Conservation (phyloP, 1,140 invertebrate species). For the Campodea augens region DNA sequence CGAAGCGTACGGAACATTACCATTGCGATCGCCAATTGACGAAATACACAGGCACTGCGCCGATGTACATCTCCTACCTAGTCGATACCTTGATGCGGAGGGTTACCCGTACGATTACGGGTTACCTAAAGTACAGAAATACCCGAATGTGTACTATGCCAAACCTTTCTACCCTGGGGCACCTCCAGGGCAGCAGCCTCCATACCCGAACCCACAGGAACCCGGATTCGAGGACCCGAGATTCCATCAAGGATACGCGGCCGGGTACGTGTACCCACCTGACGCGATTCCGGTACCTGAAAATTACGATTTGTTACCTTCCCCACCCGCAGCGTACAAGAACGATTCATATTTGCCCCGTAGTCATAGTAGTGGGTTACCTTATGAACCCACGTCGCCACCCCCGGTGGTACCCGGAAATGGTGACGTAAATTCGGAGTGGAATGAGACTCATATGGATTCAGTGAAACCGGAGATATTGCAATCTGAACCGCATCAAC, state of each 20-base stretch:
- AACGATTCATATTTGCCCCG: conserved; percentile 1
- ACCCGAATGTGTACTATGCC: conserved; percentile 22
- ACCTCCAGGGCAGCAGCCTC: conserved; percentile 21
- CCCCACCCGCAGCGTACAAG: conserved; percentile 32
- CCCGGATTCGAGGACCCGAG: conserved; percentile 38
- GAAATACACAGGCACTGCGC: conserved; percentile 28
- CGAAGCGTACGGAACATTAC: background rate
- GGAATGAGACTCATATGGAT: background rate
- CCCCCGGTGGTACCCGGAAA: background rate
- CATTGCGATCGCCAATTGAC: conserved; percentile 9
- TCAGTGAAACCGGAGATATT: background rate
- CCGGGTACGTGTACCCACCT: conserved; percentile 21
- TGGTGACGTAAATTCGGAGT: background rate
- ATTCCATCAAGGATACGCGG: conserved; percentile 22
- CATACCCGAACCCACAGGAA: conserved; percentile 48
- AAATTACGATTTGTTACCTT: conserved; percentile 35
- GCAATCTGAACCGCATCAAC: background rate
- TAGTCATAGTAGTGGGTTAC: background rate
- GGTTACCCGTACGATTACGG: conserved; percentile 62
- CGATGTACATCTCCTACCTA: conserved; percentile 43
- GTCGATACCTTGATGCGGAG: conserved; percentile 46
- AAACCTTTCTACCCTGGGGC: conserved; percentile 22
- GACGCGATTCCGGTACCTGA: conserved; percentile 19
- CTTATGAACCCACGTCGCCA: conserved; percentile 1
- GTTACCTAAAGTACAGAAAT: conserved; percentile 39